Evolutionary conservation across 2,113 vertebrate genomes (phyloP), one percentile per base, ranked within the genome.

Genomic region (Bufo bufo): DNA sequence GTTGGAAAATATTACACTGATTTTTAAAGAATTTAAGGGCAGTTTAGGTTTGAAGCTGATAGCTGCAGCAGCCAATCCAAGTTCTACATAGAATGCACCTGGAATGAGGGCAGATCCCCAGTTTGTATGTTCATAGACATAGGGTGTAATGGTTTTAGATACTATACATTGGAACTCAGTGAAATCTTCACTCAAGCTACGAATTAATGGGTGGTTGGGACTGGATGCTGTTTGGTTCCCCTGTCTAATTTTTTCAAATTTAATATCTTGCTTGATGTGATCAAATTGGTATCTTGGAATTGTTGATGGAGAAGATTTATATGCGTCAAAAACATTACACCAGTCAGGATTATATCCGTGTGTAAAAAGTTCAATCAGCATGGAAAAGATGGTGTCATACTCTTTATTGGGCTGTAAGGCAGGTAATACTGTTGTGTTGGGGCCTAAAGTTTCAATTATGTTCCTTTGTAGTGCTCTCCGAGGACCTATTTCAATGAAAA

Each of bases 401-500:
- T 96, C 96, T 89, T 90, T 93, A 19, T 91, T 92, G 0, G 93
- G 94, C 72, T 96, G 95, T 71, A 94, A 90, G 11, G 95, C 92
- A 9, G 94, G 85, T 0, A 97, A 91, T 79, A 97, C 96, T 43
- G 84, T 90, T 1, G 92, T 82, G 45, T 90, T 90, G 77, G 91
- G 87, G 78, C 97, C 96, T 63, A 97, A 89, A 2, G 93, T 96
- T 89, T 97, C 97, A 19, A 86, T 90, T 71, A 98, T 96, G 92
- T 93, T 95, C 50, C 95, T 93, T 77, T 96, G 94, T 33, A 98
- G 89, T 84, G 91, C 93, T 85, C 90, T 92, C 17, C 94, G 94
- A 86, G 96, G 96, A 75, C 96, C 94, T 89, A 97, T 96, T 92
- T 97, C 97, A 69, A 98, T 93, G 93, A 97, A 97, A 9, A 96